These are phyloP conservation scores for Anthopleura xanthogrammica DNA, from an alignment of 92 coral and sea anemone genomes.

Conservation along the genomic window DNA sequence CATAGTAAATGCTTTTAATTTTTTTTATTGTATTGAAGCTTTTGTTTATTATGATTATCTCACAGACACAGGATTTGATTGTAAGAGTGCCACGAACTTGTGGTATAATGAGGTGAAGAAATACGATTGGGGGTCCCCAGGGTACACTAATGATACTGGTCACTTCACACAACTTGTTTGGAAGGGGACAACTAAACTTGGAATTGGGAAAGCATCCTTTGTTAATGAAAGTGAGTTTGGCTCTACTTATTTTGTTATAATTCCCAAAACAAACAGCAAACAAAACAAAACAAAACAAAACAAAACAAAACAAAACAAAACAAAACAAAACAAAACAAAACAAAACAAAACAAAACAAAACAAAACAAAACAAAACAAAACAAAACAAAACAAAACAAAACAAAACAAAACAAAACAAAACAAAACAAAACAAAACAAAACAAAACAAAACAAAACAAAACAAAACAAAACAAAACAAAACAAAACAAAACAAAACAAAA, in stretches of 20 bases:
- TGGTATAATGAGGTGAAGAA: conserved; percentile 44
- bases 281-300: too few species aligned
- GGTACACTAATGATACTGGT: conserved; percentile 26
- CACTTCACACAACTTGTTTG: conserved; percentile 55
- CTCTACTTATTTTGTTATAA: not conserved
- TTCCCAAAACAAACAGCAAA: not conserved
- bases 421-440: not conserved
- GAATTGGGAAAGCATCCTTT: conserved; percentile 37
- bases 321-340: too few species aligned
- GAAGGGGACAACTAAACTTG: conserved; percentile 40
- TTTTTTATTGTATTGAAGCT: too few species aligned
- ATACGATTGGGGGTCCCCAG: conserved; percentile 41
- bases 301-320: too few species aligned
- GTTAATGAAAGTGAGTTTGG: not conserved
- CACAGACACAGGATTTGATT: conserved; percentile 1
- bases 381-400: not conserved
- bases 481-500: not conserved
- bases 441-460: too few species aligned
- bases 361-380: too few species aligned
- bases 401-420: too few species aligned
- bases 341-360: not conserved
- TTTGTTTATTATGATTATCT: not conserved
- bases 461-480: too few species aligned
- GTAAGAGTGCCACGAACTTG: not conserved
- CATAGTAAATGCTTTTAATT: too few species aligned